Base-by-base conservation (phyloP, 2,797 vertebrate genomes). In the Chromobotia macracanthus region DNA sequence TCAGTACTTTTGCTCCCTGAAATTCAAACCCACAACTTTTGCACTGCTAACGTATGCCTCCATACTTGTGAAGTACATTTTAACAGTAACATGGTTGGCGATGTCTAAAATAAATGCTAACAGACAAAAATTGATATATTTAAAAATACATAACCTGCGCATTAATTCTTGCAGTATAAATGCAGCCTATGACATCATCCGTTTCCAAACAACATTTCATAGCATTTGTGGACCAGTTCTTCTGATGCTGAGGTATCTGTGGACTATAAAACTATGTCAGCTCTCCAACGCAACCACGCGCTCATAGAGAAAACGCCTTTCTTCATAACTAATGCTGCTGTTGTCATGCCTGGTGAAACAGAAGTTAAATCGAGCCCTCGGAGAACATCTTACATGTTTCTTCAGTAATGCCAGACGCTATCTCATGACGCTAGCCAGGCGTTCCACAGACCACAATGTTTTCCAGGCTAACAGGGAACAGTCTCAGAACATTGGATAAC, bases 321-420 rank as follows among this genome's bases (percentile, higher is more conserved):
- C 64, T 60, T 58, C n/a, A 48, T 41, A 58, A 21, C 38, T 18
- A 31, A 31, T 5, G 5, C 31, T 31, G 31, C 31, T 60, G 21
- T 68, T 77, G 75, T 77, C 75, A 77, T 61, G 66, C 66, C 5
- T 10, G 75, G 23, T 51, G 25, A 50, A 60, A 51, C 38, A 51
- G 67, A 70, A 53, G 25, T 51, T 63, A 51, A 70, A 78, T 63
- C 76, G 70, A 48, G 11, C 56, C 76, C 76, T 63, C 28, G 13
- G 76, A 78, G 76, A 78, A 51, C 41, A n/a, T 18, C 67, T 70
- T 78, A 71, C 66, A 78, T 70, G 66, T 78, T 51, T 61, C 50
- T 51, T 38, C 75, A 64, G 46, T 75, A 64, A 75, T 9, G 41
- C 11, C 35, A 3, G 3, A 21, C 23, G 1, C 18, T 55, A 56